phyloP scores from a whole-genome alignment of 2,797 vertebrate genomes.

The Acridotheres tristis region DNA sequence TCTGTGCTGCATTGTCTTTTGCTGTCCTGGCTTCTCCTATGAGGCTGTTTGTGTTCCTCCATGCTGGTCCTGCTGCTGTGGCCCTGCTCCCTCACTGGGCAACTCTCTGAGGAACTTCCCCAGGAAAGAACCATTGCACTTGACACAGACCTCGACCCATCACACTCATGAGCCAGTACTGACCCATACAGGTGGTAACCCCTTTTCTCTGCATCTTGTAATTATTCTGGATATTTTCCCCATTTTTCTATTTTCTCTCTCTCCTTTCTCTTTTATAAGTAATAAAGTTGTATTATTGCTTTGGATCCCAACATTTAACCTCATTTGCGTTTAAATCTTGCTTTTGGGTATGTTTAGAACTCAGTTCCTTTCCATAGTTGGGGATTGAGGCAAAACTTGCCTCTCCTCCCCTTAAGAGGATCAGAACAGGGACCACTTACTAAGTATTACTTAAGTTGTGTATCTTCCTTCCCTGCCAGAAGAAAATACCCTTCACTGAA shows the following conservation, averaged over 20 bases:
- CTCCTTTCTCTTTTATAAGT: not conserved
- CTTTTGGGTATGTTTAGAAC: too few relatives aligned
- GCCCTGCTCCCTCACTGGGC: not conserved
- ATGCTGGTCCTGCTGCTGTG: not conserved
- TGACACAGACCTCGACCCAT: not conserved
- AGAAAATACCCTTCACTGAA: too few relatives aligned
- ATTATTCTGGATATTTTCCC: too few relatives aligned
- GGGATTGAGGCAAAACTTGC: too few relatives aligned
- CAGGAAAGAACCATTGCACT: not conserved
- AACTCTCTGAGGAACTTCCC: not conserved
- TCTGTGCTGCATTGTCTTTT: not conserved
- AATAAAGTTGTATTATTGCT: not conserved
- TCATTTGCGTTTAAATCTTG: too few relatives aligned
- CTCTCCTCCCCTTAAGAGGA: too few relatives aligned
- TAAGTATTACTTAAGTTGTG: too few relatives aligned
- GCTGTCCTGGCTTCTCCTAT: not conserved
- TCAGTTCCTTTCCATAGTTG: too few relatives aligned
- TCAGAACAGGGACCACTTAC: too few relatives aligned
- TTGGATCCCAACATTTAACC: not conserved
- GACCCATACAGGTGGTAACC: not conserved
- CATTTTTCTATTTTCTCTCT: not conserved
- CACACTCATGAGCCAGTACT: not conserved
- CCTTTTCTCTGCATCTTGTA: not conserved
- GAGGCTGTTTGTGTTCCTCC: not conserved
- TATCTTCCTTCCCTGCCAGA: too few relatives aligned